A percentile compares a stretch with the other conserved stretches of the same genome.
Evolutionary conservation across 2,113 vertebrate species (phyloP).

Genomic region (Crotalus tigris): DNA sequence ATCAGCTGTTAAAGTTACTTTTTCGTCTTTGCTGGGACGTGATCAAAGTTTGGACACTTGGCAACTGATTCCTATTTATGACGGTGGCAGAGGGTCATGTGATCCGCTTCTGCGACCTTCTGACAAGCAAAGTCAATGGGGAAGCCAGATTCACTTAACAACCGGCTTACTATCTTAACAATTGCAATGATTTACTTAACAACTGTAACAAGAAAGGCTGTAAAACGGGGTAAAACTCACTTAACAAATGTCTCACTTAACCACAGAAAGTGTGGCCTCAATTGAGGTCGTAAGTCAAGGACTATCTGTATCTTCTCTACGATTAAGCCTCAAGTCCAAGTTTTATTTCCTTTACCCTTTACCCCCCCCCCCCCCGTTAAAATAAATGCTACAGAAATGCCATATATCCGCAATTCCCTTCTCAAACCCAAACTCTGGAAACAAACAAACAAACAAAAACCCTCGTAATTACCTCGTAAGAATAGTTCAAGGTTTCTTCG

Average conservation of each 20-base stretch:
- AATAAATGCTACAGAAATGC: neutral
- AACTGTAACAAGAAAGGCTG: neutral
- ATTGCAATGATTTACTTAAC: neutral
- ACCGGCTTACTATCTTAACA: neutral
- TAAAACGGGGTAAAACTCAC: neutral
- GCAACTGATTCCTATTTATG: neutral
- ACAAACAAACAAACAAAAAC: neutral
- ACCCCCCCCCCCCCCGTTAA: neutral
- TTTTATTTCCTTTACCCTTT: neutral
- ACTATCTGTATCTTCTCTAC: constrained; percentile 6
- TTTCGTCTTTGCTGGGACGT: neutral
- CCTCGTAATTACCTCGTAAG: constrained; percentile 86
- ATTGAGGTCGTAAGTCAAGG: neutral
- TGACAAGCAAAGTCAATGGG: neutral
- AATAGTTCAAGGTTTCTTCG: constrained; percentile 84
- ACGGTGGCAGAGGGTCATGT: neutral
- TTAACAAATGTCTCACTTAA: neutral
- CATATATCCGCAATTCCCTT: neutral
- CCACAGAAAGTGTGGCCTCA: neutral
- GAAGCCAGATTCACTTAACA: neutral
- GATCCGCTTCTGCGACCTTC: neutral
- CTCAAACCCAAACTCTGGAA: neutral
- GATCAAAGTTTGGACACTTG: neutral
- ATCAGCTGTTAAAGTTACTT: neutral
- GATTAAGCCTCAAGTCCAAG: neutral